A percentile compares a stretch with the other conserved stretches of the same genome.
Conservation (phyloP, 35 echinoderm and acorn worm species). For the Lytechinus pictus region DNA sequence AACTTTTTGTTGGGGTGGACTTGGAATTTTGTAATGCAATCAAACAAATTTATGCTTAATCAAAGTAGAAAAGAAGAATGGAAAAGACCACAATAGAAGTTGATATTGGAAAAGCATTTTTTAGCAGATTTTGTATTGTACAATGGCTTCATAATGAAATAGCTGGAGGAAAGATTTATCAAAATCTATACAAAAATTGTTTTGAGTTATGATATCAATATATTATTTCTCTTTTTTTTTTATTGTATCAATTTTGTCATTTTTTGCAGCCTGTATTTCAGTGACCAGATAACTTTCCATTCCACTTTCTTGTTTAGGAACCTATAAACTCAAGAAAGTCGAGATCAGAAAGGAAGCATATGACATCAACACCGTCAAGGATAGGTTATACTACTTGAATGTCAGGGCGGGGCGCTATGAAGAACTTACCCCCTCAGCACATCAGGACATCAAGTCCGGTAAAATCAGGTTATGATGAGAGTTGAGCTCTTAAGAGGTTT, state of each 20-base stretch:
- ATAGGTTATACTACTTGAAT: constrained; percentile 77
- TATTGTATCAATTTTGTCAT: too few relatives aligned
- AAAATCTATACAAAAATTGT: too few relatives aligned
- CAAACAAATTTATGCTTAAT: too few relatives aligned
- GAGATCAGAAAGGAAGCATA: constrained; percentile 75
- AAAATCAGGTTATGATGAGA: constrained; percentile 75
- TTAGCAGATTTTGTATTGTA: not conserved
- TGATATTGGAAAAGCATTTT: not conserved
- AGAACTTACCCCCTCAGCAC: constrained; percentile 38
- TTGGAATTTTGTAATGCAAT: too few relatives aligned
- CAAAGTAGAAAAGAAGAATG: too few relatives aligned
- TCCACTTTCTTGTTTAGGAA: constrained; percentile 59
- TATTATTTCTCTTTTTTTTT: too few relatives aligned
- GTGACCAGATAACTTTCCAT: not conserved
- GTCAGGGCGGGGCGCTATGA: constrained; percentile 56
- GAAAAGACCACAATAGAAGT: not conserved
- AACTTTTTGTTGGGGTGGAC: too few relatives aligned
- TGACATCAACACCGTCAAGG: constrained; percentile 60
- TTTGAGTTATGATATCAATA: too few relatives aligned
- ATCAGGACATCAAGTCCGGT: constrained; percentile 66
- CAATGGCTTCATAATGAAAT: not conserved
- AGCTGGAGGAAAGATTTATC: too few relatives aligned
- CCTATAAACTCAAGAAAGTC: constrained; percentile 86
- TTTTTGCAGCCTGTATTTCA: too few relatives aligned
- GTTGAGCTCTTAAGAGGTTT: too few relatives aligned